A percentile compares a stretch with the other conserved stretches of the same genome.
phyloP scores from a whole-genome alignment of 2,888 invertebrate genomes.

The Petrolisthes cinctipes region DNA sequence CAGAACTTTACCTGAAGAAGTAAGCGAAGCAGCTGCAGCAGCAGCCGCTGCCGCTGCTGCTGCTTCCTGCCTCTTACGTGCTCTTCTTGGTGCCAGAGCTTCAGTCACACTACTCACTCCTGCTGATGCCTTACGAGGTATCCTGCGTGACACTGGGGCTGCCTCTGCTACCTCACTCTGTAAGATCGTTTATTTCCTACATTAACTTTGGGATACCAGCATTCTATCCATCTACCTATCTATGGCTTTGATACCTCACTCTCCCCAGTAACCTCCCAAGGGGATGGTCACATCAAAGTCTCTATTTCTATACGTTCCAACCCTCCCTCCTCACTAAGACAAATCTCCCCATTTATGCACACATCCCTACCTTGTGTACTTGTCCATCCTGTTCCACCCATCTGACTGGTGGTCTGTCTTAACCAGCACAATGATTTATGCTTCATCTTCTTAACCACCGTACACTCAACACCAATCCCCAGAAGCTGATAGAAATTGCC shows the following conservation, averaged over 20 bases:
- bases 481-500: too few relatives aligned
- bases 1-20: background rate
- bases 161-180: constrained; percentile 54
- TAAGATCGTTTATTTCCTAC: background rate
- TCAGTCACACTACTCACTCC: constrained; percentile 65
- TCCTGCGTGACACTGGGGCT: constrained; percentile 51
- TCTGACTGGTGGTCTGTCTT: too few relatives aligned
- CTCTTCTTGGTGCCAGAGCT: constrained; percentile 55
- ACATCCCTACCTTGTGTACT: too few relatives aligned
- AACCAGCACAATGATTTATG: too few relatives aligned
- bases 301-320: too few relatives aligned
- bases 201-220: background rate
- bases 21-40: constrained; percentile 23
- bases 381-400: too few relatives aligned
- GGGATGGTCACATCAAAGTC: too few relatives aligned
- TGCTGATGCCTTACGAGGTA: constrained; percentile 64
- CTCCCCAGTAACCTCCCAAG: too few relatives aligned
- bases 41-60: constrained; percentile 41
- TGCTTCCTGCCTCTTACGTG: constrained; percentile 55
- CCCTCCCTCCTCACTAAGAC: too few relatives aligned
- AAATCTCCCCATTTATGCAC: too few relatives aligned
- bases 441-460: too few relatives aligned
- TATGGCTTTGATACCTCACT: background rate
- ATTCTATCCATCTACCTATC: background rate
- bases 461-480: too few relatives aligned